Evolutionary conservation across 2,113 vertebrate genomes (phyloP).

Genomic region (Muntiacus reevesi): DNA sequence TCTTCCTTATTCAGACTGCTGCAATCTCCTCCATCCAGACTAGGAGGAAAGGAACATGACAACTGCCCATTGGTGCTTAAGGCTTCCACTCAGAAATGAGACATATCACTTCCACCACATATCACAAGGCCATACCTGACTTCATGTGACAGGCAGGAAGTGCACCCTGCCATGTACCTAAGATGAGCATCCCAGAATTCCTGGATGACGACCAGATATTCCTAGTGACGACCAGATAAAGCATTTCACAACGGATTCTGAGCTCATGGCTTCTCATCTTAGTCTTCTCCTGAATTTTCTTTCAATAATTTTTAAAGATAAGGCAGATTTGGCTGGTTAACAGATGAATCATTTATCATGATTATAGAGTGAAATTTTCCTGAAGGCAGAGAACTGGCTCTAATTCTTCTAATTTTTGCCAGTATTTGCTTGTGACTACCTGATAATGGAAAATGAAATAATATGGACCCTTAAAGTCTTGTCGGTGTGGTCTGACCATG

Average conservation of each 20-base stretch:
- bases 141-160: neutral
- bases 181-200: neutral
- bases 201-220: neutral
- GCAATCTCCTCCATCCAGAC: neutral
- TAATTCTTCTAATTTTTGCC: neutral
- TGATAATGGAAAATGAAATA: neutral
- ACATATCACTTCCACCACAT: neutral
- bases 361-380: neutral
- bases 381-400: neutral
- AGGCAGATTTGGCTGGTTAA: neutral
- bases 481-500: neutral
- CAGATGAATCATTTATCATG: neutral
- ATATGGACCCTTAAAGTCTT: neutral
- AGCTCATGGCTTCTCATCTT: neutral
- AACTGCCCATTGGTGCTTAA: neutral
- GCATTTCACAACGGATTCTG: neutral
- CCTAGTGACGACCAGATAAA: neutral
- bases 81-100: neutral
- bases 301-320: slow-evolving; percentile 7
- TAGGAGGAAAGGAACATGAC: neutral
- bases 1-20: neutral
- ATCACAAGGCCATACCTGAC: neutral
- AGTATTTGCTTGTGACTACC: neutral
- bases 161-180: neutral
- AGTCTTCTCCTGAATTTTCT: neutral